Evolutionary conservation across 2,888 invertebrate genomes (phyloP).

Genomic region (Zeuzera pyrina): DNA sequence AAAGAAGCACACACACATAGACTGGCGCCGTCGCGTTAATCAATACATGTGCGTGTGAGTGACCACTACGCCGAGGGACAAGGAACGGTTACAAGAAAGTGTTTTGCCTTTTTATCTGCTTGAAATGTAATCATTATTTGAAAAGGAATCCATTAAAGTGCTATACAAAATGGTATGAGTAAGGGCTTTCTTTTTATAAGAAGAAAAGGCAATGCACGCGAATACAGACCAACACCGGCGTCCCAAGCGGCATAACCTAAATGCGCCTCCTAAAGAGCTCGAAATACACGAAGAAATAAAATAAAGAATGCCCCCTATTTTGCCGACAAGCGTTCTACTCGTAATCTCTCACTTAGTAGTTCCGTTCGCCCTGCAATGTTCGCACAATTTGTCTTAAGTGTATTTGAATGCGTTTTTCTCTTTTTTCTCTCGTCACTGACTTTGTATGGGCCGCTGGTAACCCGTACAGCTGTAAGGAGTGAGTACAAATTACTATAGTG

Average conservation of each 20-base stretch:
- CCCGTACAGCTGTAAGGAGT: slow-evolving; percentile 78
- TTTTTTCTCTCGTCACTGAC: slow-evolving; percentile 77
- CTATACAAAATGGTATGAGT: no score
- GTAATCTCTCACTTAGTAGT: slow-evolving; percentile 73
- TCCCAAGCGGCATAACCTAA: slow-evolving; percentile 60
- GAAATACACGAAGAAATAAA: slow-evolving; percentile 64
- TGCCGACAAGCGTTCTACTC: slow-evolving; percentile 69
- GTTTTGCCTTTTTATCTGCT: slow-evolving; percentile 45
- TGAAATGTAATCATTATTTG: no score
- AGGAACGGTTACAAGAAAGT: slow-evolving; percentile 24
- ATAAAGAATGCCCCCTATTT: slow-evolving; percentile 57
- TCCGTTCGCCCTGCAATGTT: slow-evolving; percentile 74
- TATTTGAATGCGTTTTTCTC: slow-evolving; percentile 75
- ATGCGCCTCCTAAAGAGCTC: slow-evolving; percentile 61
- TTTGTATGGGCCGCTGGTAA: slow-evolving; percentile 81
- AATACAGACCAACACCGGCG: slow-evolving; percentile 41
- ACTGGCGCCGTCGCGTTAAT: slow-evolving; percentile 71
- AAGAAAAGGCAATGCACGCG: slow-evolving; percentile 61
- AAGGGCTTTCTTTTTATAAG: no score
- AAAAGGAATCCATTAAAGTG: no score
- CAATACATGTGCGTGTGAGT: slow-evolving; percentile 82
- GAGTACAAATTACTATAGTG: slow-evolving; percentile 78
- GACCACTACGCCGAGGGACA: slow-evolving; percentile 48
- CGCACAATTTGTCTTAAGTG: slow-evolving; percentile 73
- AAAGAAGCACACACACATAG: slow-evolving; percentile 59